A percentile compares a stretch with the other conserved stretches of the same genome.
Conservation (phyloP, 2,113 vertebrate species). For the Larimichthys polyactis region DNA sequence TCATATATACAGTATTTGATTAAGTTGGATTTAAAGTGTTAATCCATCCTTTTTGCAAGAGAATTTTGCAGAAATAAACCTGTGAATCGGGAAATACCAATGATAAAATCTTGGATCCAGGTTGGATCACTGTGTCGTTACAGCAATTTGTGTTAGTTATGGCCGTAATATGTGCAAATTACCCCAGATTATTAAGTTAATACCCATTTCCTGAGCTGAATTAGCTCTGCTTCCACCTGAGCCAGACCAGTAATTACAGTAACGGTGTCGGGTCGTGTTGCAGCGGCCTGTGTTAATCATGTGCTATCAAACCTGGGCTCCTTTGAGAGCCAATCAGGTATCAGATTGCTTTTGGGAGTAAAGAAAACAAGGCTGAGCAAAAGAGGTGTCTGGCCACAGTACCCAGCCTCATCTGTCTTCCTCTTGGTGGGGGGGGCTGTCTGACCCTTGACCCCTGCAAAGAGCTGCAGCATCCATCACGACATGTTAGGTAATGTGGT, state of each 20-base stretch:
- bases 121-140: neutral
- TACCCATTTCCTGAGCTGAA: slow-evolving; percentile 66
- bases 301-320: slow-evolving; percentile 66
- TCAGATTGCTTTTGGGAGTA: slow-evolving; percentile 79
- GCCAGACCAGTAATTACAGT: slow-evolving; percentile 73
- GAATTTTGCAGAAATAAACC: neutral
- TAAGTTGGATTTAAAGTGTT: too few relatives aligned
- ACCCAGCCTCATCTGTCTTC: slow-evolving; percentile 86
- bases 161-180: slow-evolving; percentile 43
- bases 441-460: slow-evolving; percentile 82
- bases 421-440: slow-evolving; percentile 74
- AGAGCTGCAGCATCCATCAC: slow-evolving; percentile 85
- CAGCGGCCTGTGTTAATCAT: slow-evolving; percentile 66
- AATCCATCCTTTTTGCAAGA: too few relatives aligned
- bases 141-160: slow-evolving; percentile 3
- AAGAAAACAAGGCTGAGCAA: slow-evolving; percentile 80
- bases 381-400: slow-evolving; percentile 78
- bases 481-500: slow-evolving; percentile 80
- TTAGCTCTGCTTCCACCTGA: slow-evolving; percentile 65
- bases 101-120: neutral
- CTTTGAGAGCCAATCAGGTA: slow-evolving; percentile 78
- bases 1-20: neutral
- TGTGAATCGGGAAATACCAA: neutral
- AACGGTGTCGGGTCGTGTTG: slow-evolving; percentile 62
- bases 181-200: slow-evolving; percentile 58